Conservation (phyloP, 1,140 invertebrate species). For the Fopius arisanus region DNA sequence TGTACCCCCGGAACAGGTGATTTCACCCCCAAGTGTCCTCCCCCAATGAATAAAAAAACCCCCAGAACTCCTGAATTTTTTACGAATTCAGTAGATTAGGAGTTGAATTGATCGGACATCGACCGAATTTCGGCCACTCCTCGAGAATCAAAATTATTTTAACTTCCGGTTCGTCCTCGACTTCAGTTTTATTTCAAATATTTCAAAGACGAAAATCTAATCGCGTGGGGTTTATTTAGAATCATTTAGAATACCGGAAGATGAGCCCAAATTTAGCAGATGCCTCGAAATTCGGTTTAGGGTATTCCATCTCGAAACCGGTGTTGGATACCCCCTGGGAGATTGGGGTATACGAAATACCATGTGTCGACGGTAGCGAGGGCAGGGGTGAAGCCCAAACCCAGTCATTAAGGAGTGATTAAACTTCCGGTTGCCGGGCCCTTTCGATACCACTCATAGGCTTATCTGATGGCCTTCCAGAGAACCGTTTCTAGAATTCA, state of each 20-base stretch:
- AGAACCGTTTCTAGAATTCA: no score
- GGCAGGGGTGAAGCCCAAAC: not conserved
- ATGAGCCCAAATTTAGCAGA: no score
- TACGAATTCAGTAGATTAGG: not conserved
- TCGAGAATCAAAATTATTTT: no score
- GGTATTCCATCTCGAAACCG: not conserved
- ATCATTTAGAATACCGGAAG: no score
- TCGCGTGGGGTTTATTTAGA: no score
- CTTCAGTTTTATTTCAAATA: no score
- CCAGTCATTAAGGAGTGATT: conserved; percentile 31
- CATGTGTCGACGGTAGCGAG: conserved; percentile 20
- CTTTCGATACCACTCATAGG: not conserved
- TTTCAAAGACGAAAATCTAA: no score
- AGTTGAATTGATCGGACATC: no score
- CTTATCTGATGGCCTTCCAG: not conserved
- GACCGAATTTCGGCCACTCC: no score
- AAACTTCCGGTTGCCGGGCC: conserved; percentile 25
- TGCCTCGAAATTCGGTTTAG: not conserved
- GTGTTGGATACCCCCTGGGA: not conserved
- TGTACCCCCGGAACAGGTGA: not conserved
- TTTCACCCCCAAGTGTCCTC: not conserved
- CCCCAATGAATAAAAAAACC: no score
- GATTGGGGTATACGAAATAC: conserved; percentile 3
- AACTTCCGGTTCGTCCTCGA: no score
- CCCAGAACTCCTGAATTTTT: not conserved